Conservation (phyloP, 2,797 vertebrate species). For the Chaunax sp. region DNA sequence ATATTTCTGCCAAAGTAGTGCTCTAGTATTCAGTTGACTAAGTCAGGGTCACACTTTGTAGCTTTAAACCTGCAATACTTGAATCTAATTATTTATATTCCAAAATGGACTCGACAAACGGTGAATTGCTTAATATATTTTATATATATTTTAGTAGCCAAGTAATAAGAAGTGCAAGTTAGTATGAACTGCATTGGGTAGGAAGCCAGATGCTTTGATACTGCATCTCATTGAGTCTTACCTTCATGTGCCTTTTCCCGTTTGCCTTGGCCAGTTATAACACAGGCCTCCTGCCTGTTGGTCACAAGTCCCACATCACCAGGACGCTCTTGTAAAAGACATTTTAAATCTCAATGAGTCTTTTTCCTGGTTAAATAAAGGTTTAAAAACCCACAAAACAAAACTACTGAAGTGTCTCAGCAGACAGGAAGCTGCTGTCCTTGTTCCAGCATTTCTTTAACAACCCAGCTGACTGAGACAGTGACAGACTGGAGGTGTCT, state of each 20-base stretch:
- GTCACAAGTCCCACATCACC: too few species aligned
- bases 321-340: too few species aligned
- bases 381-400: too few species aligned
- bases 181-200: constrained; percentile 11
- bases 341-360: too few species aligned
- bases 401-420: constrained; percentile 12
- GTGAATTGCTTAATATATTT: constrained; percentile 65
- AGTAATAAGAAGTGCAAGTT: constrained; percentile 41
- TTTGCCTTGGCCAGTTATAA: constrained; percentile 11
- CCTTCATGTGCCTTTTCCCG: constrained; percentile 53
- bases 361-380: too few species aligned
- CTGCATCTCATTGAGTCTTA: constrained; percentile 47
- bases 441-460: constrained; percentile 16
- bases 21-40: constrained; percentile 37
- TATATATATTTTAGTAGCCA: constrained; percentile 44
- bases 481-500: neutral
- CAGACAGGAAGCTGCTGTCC: too few species aligned
- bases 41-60: constrained; percentile 62
- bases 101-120: constrained; percentile 58
- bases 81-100: constrained; percentile 78
- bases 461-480: constrained; percentile 14
- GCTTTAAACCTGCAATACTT: constrained; percentile 85
- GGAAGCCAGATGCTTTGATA: too few species aligned
- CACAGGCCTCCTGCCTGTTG: constrained; percentile 15
- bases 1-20: too few species aligned